Evolutionary conservation across 2,888 invertebrate genomes (phyloP).

Genomic region (Cataglyphis altisquamis): DNA sequence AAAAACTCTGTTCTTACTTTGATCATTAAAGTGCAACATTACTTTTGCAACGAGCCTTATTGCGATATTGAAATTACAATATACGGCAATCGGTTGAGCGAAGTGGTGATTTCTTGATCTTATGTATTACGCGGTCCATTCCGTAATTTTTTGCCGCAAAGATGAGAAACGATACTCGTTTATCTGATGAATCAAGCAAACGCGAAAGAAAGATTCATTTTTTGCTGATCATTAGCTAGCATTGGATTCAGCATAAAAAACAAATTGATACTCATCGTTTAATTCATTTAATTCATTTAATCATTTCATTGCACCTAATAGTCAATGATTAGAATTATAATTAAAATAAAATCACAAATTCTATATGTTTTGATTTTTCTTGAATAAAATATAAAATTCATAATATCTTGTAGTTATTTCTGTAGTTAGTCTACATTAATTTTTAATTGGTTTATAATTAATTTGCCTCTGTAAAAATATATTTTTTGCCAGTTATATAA

Average conservation of each 20-base stretch:
- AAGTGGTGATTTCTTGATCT: conserved; percentile 24
- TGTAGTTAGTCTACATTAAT: not conserved
- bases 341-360: not conserved
- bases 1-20: conserved; percentile 33
- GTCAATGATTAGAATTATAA: not conserved
- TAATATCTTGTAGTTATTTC: not conserved
- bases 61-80: conserved; percentile 38
- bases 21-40: not conserved
- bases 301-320: not conserved
- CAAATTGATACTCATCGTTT: not conserved
- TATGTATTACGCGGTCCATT: not conserved
- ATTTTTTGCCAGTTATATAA: not conserved
- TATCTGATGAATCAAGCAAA: not conserved
- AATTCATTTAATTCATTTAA: not conserved
- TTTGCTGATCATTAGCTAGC: not conserved
- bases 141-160: conserved; percentile 11
- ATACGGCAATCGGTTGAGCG: not conserved
- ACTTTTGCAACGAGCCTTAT: conserved; percentile 23
- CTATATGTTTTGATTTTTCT: not conserved
- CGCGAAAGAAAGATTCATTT: conserved; percentile 1
- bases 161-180: conserved; percentile 32
- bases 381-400: not conserved
- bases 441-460: not conserved
- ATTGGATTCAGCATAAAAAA: not conserved
- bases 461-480: not conserved